Base-by-base conservation (phyloP, 2,113 vertebrate genomes). In the Mirounga angustirostris region DNA sequence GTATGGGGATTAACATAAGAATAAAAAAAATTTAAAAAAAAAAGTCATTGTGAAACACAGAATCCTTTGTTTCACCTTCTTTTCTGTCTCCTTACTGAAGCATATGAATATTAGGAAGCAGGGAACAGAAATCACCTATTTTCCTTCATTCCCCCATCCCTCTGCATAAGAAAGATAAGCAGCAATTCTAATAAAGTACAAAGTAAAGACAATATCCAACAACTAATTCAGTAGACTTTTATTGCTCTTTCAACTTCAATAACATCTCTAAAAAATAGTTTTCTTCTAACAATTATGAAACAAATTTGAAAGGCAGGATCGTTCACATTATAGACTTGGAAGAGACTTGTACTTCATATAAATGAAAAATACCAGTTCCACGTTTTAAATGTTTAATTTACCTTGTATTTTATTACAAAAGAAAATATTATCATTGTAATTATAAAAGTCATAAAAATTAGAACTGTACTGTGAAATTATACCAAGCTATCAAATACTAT, bases 201-300 rank as follows among this genome's bases (percentile, higher is more conserved):
- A 84, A 91, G 26, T 61, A 63, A 96, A 97, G 85, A 85, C 67
- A 90, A 67, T 15, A 86, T 80, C 46, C 88, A 81, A 33, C 2
- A 50, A 43, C 26, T 13, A 97, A 97, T 98, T 98, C 98, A 96
- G 97, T 94, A 98, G 98, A 91, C 86, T 98, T 99, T 99, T 99
- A 99, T 99, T 99, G 99, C 99, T 99, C 99, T 99, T 98, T 99
- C 98, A 98, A 98, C 98, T 98, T 98, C 97, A 98, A 81, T 97
- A 99, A 98, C 98, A 98, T 86, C 98, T 99, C 99, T 98, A 98
- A 99, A 99, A 99, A 99, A 99, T 98, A 99, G 71, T 98, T 98
- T 98, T 98, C 94, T 97, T 97, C 97, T 98, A 98, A 98, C 90
- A 76, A 93, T 98, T 97, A 98, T 96, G 97, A 98, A 99, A 98